A percentile compares a stretch with the other conserved stretches of the same genome.
Conservation (phyloP, 2,888 invertebrate species). For the Lutraria lutraria region DNA sequence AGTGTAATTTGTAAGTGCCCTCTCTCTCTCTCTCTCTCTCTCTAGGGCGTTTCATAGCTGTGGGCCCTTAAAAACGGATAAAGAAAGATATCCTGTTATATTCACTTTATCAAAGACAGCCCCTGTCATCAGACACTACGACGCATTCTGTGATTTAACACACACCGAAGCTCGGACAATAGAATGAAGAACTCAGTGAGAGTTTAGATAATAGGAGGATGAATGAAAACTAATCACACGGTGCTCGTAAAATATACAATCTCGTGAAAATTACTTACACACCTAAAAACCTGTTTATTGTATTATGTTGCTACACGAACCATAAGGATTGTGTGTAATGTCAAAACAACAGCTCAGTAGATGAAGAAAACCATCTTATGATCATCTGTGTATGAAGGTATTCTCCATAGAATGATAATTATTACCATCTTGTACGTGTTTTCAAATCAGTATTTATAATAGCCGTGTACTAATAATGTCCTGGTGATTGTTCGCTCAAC, state of each 20-base stretch:
- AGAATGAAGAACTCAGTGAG: too few relatives aligned
- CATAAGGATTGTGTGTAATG: not conserved
- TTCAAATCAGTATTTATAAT: not conserved
- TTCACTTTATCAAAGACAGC: too few relatives aligned
- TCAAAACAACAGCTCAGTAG: not conserved
- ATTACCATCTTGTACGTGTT: not conserved
- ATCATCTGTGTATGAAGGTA: not conserved
- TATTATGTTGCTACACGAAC: not conserved
- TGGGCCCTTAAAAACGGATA: too few relatives aligned
- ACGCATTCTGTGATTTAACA: too few relatives aligned
- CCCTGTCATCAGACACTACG: too few relatives aligned
- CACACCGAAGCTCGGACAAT: too few relatives aligned
- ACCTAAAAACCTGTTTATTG: not conserved
- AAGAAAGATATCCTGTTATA: too few relatives aligned
- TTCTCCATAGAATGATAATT: not conserved
- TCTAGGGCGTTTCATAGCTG: too few relatives aligned
- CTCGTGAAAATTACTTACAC: not conserved
- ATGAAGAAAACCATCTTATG: not conserved
- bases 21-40: too few relatives aligned
- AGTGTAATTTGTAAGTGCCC: too few relatives aligned
- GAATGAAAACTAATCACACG: not conserved
- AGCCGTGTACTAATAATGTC: not conserved
- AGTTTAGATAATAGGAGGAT: too few relatives aligned
- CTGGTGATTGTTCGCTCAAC: too few relatives aligned
- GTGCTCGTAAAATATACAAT: not conserved